A percentile compares a stretch with the other conserved stretches of the same genome.
Evolutionary conservation across 2,113 vertebrate species (phyloP).

Genomic region (Madoqua kirkii): DNA sequence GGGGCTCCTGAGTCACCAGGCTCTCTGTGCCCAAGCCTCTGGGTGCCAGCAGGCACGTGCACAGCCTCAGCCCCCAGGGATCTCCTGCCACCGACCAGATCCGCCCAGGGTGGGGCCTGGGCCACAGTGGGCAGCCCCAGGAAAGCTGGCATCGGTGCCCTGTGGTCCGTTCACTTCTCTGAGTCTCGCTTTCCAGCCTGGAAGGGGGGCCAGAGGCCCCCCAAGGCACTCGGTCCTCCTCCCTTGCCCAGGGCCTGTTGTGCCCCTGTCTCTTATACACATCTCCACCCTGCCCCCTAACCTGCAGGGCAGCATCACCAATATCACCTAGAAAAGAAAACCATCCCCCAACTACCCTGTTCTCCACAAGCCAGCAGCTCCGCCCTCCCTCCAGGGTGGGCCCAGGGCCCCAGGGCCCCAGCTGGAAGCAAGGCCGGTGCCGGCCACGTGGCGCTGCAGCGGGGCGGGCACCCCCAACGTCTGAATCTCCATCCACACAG

Average conservation of each 20-base stretch:
- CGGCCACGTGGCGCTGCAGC: rapidly evolving
- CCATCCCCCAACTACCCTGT: neutral
- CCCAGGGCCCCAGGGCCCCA: neutral
- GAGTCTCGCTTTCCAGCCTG: neutral
- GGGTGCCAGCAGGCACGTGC: neutral
- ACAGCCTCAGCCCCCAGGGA: neutral
- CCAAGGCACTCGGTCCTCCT: rapidly evolving
- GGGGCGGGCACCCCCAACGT: rapidly evolving
- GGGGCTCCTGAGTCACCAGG: no score
- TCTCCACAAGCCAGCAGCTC: neutral
- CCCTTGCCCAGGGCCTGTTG: no score
- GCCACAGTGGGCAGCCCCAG: rapidly evolving
- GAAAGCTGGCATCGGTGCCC: rapidly evolving
- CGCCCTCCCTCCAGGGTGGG: neutral
- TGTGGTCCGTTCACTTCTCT: rapidly evolving
- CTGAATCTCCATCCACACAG: rapidly evolving
- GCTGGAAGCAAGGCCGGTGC: rapidly evolving
- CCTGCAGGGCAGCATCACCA: neutral
- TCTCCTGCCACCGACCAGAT: neutral
- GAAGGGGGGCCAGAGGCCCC: neutral
- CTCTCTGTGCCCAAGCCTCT: no score
- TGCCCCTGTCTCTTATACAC: no score
- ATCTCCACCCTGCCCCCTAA: neutral
- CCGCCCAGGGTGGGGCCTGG: rapidly evolving
- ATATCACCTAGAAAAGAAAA: neutral